Conservation (phyloP, 2,113 vertebrate species). For the Eptesicus fuscus region DNA sequence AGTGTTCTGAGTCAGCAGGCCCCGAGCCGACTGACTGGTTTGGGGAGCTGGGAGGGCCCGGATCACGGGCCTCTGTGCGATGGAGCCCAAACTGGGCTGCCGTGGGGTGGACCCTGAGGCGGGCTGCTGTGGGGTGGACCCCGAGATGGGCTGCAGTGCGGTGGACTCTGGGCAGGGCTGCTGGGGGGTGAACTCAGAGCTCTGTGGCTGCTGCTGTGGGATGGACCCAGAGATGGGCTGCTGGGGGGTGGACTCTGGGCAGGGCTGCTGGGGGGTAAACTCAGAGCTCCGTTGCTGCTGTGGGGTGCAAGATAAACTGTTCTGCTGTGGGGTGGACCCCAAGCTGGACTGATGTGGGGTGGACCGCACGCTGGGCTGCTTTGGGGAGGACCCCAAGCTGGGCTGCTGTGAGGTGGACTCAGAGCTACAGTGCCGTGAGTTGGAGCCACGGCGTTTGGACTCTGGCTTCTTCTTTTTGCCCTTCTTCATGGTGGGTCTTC, state of each 20-base stretch:
- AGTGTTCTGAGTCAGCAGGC: neutral
- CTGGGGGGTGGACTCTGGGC: accelerated
- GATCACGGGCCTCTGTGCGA: neutral
- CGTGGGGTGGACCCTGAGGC: neutral
- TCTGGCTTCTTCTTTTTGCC: slow-evolving; percentile 60
- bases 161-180: accelerated
- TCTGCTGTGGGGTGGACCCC: neutral
- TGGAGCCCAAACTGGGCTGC: no score
- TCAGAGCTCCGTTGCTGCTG: neutral
- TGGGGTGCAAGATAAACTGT: no score
- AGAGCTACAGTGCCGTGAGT: neutral
- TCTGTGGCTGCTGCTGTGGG: neutral
- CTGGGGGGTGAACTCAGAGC: neutral
- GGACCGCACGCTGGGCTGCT: neutral
- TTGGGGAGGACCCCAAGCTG: accelerated
- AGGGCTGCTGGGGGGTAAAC: accelerated
- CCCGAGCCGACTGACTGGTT: accelerated
- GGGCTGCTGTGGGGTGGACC: neutral
- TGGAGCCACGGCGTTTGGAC: neutral
- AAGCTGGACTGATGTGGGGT: neutral
- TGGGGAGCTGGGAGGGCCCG: neutral
- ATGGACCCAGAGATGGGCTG: neutral
- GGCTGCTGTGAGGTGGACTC: neutral
- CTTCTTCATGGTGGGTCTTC: slow-evolving; percentile 64
- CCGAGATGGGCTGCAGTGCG: neutral